Evolutionary conservation across 1,140 invertebrate species (phyloP).

Genomic region (Drosophila setifemur): DNA sequence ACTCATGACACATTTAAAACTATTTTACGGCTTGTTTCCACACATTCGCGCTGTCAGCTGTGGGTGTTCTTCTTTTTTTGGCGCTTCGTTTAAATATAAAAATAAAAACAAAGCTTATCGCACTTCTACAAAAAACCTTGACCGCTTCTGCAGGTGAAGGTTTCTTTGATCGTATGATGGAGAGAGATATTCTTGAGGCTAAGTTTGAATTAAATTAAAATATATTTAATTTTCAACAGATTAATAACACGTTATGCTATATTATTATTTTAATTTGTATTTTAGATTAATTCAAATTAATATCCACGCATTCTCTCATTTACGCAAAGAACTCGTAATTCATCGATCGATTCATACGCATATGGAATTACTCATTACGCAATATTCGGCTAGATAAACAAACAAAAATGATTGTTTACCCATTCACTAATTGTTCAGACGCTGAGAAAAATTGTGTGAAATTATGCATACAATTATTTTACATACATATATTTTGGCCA

Average conservation of each 20-base stretch:
- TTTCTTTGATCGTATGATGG: neutral
- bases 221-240: too few relatives aligned
- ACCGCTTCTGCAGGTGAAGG: conserved; percentile 26
- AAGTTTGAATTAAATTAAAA: too few relatives aligned
- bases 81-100: conserved; percentile 2
- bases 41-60: neutral
- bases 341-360: neutral
- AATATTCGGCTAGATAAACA: neutral
- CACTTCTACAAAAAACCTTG: conserved; percentile 15
- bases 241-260: neutral
- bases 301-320: too few relatives aligned
- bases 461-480: conserved; percentile 17
- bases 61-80: conserved; percentile 17
- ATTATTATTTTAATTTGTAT: too few relatives aligned
- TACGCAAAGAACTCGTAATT: conserved; percentile 10
- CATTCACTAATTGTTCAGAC: conserved; percentile 14
- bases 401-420: conserved; percentile 2
- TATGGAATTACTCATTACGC: conserved; percentile 4
- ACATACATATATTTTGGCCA: neutral
- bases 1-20: conserved; percentile 54
- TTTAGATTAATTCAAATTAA: too few relatives aligned
- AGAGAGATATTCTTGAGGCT: too few relatives aligned
- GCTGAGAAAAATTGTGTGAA: neutral
- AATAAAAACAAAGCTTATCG: conserved; percentile 1
- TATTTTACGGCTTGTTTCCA: conserved; percentile 30